A percentile compares a stretch with the other conserved stretches of the same genome.
These are phyloP conservation scores for Laterallus jamaicensis DNA, from an alignment of 2,113 vertebrate genomes.

Conservation along the genomic window DNA sequence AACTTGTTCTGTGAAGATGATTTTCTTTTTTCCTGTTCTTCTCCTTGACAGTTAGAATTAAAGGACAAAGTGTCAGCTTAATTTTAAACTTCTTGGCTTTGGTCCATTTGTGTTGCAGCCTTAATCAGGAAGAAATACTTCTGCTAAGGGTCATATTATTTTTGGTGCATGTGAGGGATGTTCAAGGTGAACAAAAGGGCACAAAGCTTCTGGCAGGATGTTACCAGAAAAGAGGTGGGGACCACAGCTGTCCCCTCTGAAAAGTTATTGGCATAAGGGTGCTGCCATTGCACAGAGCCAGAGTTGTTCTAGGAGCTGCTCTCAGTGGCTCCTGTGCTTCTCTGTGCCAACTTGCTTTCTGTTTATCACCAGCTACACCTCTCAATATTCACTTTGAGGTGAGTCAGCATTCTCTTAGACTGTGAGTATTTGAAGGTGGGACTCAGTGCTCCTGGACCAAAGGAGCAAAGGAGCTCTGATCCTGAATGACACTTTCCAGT, in stretches of 20 bases:
- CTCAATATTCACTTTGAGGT: not conserved
- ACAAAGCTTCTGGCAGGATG: not conserved
- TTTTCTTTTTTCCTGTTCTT: conserved; percentile 6
- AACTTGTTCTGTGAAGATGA: conserved; percentile 1
- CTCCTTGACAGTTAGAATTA: not conserved
- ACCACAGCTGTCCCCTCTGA: not conserved
- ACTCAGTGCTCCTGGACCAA: not conserved
- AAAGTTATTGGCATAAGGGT: not conserved
- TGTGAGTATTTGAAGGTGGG: not conserved
- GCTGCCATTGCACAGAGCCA: not conserved
- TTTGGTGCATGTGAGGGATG: conserved; percentile 1
- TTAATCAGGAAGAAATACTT: conserved; percentile 30
- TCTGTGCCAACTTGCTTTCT: not conserved
- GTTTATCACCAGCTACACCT: not conserved
- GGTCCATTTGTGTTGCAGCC: not conserved
- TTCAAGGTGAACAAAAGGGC: conserved; percentile 17
- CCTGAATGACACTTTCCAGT: not conserved
- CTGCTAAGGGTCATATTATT: conserved; percentile 4
- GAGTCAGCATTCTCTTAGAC: not conserved
- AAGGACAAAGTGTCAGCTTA: conserved; percentile 31
- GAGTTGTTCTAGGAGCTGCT: not conserved
- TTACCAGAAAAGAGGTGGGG: not conserved
- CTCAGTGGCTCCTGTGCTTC: not conserved
- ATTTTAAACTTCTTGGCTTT: not conserved
- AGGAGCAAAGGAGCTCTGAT: not conserved